A percentile compares a stretch with the other conserved stretches of the same genome.
phyloP scores from a whole-genome alignment of 2,113 vertebrate genomes.

The Orthonyx spaldingii region DNA sequence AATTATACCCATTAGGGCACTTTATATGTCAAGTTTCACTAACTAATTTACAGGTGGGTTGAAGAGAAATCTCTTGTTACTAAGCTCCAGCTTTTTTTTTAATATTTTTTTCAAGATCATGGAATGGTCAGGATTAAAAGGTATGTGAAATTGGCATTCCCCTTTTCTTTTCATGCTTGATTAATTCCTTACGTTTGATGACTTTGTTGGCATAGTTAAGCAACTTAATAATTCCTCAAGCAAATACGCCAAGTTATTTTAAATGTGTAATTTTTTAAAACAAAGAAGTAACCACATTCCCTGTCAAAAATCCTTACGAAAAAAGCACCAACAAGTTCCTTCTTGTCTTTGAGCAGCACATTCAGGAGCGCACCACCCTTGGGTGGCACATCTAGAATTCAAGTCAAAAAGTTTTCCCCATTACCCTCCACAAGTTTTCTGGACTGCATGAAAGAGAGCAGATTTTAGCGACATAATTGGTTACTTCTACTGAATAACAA shows the following conservation, averaged over 20 bases:
- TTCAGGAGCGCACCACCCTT: rapidly evolving
- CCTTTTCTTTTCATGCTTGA: neutral
- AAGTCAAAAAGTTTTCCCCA: neutral
- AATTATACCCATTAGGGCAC: conserved; percentile 51
- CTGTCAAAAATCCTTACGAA: neutral
- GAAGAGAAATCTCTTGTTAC: conserved; percentile 33
- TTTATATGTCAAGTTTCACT: conserved; percentile 44
- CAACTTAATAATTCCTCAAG: neutral
- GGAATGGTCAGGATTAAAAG: neutral
- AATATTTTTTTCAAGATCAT: neutral
- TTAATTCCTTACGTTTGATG: neutral
- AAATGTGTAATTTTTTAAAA: neutral
- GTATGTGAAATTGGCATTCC: neutral
- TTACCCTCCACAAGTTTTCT: neutral
- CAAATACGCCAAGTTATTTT: neutral
- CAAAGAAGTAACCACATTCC: neutral
- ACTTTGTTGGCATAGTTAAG: neutral
- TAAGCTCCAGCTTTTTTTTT: neutral
- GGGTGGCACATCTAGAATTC: neutral
- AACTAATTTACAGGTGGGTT: conserved; percentile 15
- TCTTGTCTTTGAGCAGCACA: neutral
- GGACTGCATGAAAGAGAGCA: neutral
- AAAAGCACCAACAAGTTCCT: neutral
- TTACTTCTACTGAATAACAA: neutral
- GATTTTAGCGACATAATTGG: neutral